A percentile compares a stretch with the other conserved stretches of the same genome.
Evolutionary conservation across 2,113 vertebrate genomes (phyloP).

Genomic region (Hipposideros armiger): DNA sequence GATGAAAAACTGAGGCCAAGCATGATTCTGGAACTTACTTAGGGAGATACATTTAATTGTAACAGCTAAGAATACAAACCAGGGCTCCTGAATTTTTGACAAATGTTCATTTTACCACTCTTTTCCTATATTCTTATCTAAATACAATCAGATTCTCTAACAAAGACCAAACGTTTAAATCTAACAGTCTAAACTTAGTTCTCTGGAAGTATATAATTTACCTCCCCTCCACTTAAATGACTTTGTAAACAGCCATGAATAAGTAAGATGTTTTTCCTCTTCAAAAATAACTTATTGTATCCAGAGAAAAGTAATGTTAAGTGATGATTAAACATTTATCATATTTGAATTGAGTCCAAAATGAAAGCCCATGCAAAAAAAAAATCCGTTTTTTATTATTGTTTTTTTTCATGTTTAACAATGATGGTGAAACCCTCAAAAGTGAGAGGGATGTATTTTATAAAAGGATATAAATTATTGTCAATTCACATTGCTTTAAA

Average conservation of each 20-base stretch:
- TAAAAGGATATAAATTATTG: background rate
- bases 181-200: background rate
- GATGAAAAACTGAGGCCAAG: background rate
- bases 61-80: background rate
- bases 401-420: background rate
- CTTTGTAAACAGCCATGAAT: background rate
- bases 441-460: background rate
- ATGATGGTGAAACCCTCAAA: background rate
- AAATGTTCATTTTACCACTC: background rate
- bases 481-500: background rate
- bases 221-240: background rate
- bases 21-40: background rate
- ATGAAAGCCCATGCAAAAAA: background rate
- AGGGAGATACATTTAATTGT: background rate
- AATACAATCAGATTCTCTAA: background rate
- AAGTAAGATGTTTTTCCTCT: background rate
- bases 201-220: background rate
- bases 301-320: background rate
- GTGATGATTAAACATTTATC: background rate
- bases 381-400: no score
- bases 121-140: background rate
- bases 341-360: slow-evolving; percentile 22
- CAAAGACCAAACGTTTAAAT: background rate
- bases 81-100: background rate
- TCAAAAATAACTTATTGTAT: slow-evolving; percentile 2